Percentiles rank a stretch among this genome's conserved stretches.
Conservation (phyloP, 2,888 invertebrate species). For the Aspidiotus destructor region DNA sequence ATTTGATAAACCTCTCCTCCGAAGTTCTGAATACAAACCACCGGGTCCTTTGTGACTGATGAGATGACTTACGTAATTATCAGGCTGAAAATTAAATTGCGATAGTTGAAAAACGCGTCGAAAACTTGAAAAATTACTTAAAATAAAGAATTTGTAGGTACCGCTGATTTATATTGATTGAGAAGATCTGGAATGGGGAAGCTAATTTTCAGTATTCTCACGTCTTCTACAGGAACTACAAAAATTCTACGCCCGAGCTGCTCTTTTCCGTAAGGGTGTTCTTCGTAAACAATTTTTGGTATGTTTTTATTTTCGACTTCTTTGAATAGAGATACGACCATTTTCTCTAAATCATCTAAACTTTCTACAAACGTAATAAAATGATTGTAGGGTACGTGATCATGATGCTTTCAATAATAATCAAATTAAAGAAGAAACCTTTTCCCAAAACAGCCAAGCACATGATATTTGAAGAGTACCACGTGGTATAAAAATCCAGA, state of each 20-base stretch:
- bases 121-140: slow-evolving; percentile 17
- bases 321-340: background rate
- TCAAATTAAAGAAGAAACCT: background rate
- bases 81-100: slow-evolving; percentile 55
- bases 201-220: slow-evolving; percentile 68
- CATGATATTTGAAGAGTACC: background rate
- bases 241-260: slow-evolving; percentile 52
- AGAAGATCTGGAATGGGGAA: slow-evolving; percentile 86
- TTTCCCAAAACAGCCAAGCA: background rate
- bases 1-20: slow-evolving; percentile 83
- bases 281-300: background rate
- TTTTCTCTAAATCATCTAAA: background rate
- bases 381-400: background rate
- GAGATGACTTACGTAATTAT: slow-evolving; percentile 78
- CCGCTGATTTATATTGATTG: slow-evolving; percentile 70
- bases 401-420: background rate
- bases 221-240: slow-evolving; percentile 83
- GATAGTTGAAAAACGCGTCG: slow-evolving; percentile 23
- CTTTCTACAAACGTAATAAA: slow-evolving; percentile 45
- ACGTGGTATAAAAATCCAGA: slow-evolving; percentile 65
- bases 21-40: slow-evolving; percentile 79
- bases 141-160: slow-evolving; percentile 45
- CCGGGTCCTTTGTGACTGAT: slow-evolving; percentile 95
- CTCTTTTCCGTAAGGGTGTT: background rate
- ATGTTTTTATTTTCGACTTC: background rate